Base-by-base conservation (phyloP, 2,888 invertebrate genomes). In the Ectropis crepuscularia region DNA sequence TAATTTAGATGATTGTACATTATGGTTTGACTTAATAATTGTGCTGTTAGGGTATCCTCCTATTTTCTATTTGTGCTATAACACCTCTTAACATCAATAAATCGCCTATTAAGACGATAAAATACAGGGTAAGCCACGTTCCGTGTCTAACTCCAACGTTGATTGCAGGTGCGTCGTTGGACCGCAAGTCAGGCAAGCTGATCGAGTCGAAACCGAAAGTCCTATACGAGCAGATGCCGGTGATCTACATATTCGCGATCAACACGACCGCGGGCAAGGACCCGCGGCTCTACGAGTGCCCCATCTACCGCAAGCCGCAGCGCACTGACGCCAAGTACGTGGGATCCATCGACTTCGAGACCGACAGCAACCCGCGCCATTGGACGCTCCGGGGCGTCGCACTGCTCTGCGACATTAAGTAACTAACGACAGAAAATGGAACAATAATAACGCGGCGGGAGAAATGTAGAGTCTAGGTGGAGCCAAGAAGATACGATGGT, bases 361-460 rank as follows among this genome's bases (percentile, higher is more conserved):
- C 96, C 0, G 98, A 98, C 84, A 96, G 96, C 79, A 97, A 96
- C 89, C 97, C 99, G 2, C 95, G 98, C 63, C 99, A 99, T 87
- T 99, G 99, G 99, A 97, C 98, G 0, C 90, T 99, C 57, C 93
- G 99, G 72, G 99, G 99, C 5, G 99, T 99, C n/a, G 99, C 98
- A 0, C 91, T 99, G 10, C 94, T 99, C 58, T 99, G 99, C 88
- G 99, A 99, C 91, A 99, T 98, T 73, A 99, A 99, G 92, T 99
- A 51, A 51, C 16, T 28, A 28, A 28, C 16, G 16, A 28, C 16
- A 28, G 16, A 28, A 28, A 28, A 28, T 2, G 16, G 16, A 28
- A 28, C 16, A 28, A 28, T 28, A 28, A 28, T 4, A 28, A 28
- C 16, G 16, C 16, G 16, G 16, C 16, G 16, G 16, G 16, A 28